These are phyloP conservation scores for Neotragus pygmaeus DNA, from an alignment of 2,113 vertebrate genomes.

Conservation along the genomic window DNA sequence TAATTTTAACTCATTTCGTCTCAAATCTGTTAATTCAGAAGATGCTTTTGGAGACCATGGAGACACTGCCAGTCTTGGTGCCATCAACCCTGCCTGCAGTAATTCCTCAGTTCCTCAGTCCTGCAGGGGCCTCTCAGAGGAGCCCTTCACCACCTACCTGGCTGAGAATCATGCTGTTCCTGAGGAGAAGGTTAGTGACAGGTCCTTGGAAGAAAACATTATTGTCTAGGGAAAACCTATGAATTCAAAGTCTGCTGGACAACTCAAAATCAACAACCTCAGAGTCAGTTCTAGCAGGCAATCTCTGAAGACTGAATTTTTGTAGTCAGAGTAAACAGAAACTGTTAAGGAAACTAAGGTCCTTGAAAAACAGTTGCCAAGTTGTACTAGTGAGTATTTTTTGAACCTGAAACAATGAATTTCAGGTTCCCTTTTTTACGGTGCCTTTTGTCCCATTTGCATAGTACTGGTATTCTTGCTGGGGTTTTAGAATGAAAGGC, in stretches of 20 bases:
- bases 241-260: background rate
- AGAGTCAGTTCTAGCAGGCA: background rate
- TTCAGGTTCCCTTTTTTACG: background rate
- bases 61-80: conserved; percentile 57
- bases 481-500: background rate
- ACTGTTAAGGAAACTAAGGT: background rate
- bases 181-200: conserved; percentile 76
- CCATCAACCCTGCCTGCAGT: conserved; percentile 68
- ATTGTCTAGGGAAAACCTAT: background rate
- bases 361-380: background rate
- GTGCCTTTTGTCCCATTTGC: background rate
- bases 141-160: conserved; percentile 90
- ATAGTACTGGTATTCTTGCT: background rate
- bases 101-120: conserved; percentile 67
- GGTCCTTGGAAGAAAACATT: background rate
- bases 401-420: background rate
- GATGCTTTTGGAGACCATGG: conserved; percentile 53
- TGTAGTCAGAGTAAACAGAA: background rate
- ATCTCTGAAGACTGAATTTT: background rate
- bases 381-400: background rate
- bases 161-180: conserved; percentile 91
- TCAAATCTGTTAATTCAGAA: conserved; percentile 64
- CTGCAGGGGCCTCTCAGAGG: background rate
- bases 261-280: background rate
- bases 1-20: background rate